Percentiles rank a stretch among this genome's conserved stretches.
Conservation (phyloP, 2,113 vertebrate genomes). For the Okapia johnstoni region DNA sequence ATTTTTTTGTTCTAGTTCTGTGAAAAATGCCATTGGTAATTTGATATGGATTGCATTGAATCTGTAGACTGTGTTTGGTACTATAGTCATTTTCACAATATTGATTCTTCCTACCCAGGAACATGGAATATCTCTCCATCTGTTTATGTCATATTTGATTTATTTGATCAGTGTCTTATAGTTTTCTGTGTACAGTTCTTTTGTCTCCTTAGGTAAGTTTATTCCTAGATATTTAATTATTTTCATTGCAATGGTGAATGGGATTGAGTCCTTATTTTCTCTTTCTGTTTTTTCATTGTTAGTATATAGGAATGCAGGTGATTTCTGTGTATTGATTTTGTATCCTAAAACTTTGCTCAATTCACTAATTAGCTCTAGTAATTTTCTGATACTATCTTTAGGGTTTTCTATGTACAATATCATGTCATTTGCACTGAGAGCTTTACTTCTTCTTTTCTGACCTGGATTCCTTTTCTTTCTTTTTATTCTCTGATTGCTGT, state of each 20-base stretch:
- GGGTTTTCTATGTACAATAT: background rate
- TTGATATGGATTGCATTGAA: background rate
- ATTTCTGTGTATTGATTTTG: background rate
- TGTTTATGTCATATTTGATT: background rate
- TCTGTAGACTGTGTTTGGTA: background rate
- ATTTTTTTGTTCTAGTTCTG: background rate
- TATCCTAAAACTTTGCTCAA: background rate
- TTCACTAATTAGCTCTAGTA: background rate
- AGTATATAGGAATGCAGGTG: background rate
- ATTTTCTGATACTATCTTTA: background rate
- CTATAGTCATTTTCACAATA: background rate
- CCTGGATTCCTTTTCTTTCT: background rate
- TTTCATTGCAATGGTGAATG: background rate
- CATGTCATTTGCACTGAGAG: background rate
- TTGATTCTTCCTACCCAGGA: background rate
- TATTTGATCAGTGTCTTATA: background rate
- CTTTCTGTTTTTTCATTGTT: background rate
- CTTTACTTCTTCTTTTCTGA: background rate
- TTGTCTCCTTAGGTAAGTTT: background rate
- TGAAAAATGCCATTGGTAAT: background rate
- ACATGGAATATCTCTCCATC: background rate
- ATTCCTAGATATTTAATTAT: background rate
- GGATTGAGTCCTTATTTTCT: background rate
- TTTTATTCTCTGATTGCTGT: background rate
- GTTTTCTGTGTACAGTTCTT: background rate